phyloP scores from a whole-genome alignment of 2,113 vertebrate species.

The Smithornis capensis region DNA sequence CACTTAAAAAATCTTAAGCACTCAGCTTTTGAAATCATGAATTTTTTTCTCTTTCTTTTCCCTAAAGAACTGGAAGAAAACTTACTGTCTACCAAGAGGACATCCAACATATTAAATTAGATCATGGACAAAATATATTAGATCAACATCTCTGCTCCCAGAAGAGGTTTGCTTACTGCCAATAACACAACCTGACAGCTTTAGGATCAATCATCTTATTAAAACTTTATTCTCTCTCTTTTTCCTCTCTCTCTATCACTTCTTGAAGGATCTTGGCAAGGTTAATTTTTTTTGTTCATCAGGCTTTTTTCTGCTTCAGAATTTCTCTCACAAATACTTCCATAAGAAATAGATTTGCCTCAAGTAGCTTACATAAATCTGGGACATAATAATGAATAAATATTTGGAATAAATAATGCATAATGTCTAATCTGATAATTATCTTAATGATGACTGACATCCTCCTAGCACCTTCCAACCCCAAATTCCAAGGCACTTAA shows the following conservation, averaged over 20 bases:
- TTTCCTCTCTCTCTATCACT: neutral
- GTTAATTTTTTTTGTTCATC: neutral
- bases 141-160: conserved; percentile 41
- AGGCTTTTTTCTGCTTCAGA: conserved; percentile 16
- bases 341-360: conserved; percentile 46
- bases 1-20: neutral
- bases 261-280: conserved; percentile 4
- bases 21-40: neutral
- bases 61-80: neutral
- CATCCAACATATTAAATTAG: conserved; percentile 45
- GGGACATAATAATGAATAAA: conserved; percentile 56
- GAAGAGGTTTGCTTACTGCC: conserved; percentile 34
- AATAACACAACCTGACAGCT: conserved; percentile 41
- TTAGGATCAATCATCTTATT: conserved; percentile 58
- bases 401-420: conserved; percentile 56
- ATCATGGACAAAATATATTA: conserved; percentile 33
- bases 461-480: neutral
- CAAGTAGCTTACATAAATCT: conserved; percentile 47
- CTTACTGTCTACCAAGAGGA: conserved; percentile 7
- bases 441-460: conserved; percentile 27
- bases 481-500: neutral
- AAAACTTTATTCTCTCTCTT: conserved; percentile 15
- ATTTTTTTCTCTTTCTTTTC: neutral
- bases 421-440: conserved; percentile 39
- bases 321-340: conserved; percentile 1